Evolutionary conservation across 2,797 vertebrate genomes (phyloP), one percentile per base, ranked within the genome.

Genomic region (Okamejei kenojei): DNA sequence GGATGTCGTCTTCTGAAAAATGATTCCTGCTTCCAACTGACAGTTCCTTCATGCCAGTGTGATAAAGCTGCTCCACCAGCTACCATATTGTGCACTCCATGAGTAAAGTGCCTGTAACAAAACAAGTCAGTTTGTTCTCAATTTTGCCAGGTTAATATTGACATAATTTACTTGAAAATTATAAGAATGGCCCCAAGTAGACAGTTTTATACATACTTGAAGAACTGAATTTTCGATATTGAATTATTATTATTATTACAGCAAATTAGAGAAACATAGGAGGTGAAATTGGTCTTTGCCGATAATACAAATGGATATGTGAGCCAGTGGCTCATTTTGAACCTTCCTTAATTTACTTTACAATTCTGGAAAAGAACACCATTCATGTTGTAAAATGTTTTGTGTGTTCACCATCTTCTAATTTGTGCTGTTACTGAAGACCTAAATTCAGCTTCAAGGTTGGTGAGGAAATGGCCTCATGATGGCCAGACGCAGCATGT

Each of bases 81-180:
- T 97, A 97, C 97, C 98, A 98, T 98, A 98, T 98, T 98, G 97
- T 95, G 95, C 96, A 95, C 97, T 95, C 96, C 95, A 95, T 96
- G 97, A 94, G 95, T 95, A 93, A 94, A 96, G 95, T 94, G 21
- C 93, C 94, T 96, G 95, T 96, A 97, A 96, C 95, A 96, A 97
- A 96, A 96, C 96, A 97, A 88, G 97, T 95, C 96, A 96, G 97
- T 97, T 96, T 96, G 95, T 96, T 97, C 97, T 96, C 96, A 96
- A 97, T 97, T 97, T 97, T 96, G 95, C 96, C 98, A 98, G 98
- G 98, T 98, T 98, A 98, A 98, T 99, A 98, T 99, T 99, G 97
- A 98, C 98, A 98, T 96, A 98, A 96, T 96, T 97, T 96, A 95
- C 96, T 96, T 96, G 95, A 96, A 97, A 95, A 96, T 74, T 38